Evolutionary conservation across 2,113 vertebrate genomes (phyloP), one percentile per base, ranked within the genome.

Genomic region (Vulpes lagopus): DNA sequence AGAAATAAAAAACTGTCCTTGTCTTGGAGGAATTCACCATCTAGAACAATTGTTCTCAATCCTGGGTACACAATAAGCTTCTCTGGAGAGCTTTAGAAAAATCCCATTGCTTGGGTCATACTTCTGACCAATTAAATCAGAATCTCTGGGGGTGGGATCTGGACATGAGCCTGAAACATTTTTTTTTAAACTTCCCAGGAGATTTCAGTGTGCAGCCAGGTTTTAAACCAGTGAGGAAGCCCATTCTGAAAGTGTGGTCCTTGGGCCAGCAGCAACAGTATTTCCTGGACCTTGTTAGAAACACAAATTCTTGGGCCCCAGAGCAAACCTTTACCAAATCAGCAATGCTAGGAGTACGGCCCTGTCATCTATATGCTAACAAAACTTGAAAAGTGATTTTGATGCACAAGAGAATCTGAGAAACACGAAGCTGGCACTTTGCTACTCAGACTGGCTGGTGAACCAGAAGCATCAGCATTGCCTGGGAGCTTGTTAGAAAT

Each of bases 381-480:
- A 60, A 65, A 16, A 19, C 27, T 76, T 73, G 12, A 30, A 0
- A 16, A 49, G 30, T 14, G 53, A 22, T 32, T 22, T 16, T 9
- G 65, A 43, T 7, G 35, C 17, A 8, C 83, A 27, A 10, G 35
- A 73, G 55, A 51, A 8, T 27, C 0, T 20, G 59, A 83, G 53
- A 32, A 17, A 79, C 60, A 5, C 64, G 0, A 14, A n/a, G 30
- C 82, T 38, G 11, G 49, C 9, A 3, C 51, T 51, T 60, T 0
- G 49, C 8, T 30, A 7, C 43, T 96, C 60, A 15, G 32, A 23
- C 38, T 17, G 80, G 43, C 32, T 2, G 32, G 49, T 5, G 20
- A 53, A n/a, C 53, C 78, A 2, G 4, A 17, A 22, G 38, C 9
- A 3, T 8, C 1, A 0, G 49, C 35, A 49, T 32, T 3, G 5